phyloP scores from a whole-genome alignment of 23 tunicate genomes.

The Ascidia mentula region DNA sequence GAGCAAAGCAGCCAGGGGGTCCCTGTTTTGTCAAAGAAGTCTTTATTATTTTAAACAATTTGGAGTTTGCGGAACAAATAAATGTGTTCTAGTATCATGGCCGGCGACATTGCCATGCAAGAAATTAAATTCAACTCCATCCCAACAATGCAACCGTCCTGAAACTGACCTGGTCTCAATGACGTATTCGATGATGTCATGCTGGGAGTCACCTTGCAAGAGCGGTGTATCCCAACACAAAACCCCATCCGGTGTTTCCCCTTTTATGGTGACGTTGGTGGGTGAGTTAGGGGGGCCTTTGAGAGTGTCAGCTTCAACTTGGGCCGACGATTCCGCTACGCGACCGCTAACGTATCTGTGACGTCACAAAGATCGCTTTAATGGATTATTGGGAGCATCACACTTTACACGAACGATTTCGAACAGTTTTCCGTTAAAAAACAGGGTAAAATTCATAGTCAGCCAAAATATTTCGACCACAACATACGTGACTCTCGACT shows the following conservation, averaged over 20 bases:
- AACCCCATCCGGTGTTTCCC: not conserved
- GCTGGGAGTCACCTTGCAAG: not conserved
- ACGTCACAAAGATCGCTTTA: not conserved
- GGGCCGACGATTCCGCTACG: not conserved
- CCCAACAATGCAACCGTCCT: no score
- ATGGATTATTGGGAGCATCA: not conserved
- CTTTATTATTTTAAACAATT: no score
- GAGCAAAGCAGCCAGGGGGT: no score
- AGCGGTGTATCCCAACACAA: conserved; percentile 22
- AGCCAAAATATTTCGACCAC: not conserved
- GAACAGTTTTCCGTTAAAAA: no score
- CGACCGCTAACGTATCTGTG: not conserved
- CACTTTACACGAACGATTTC: not conserved
- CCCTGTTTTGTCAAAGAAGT: no score
- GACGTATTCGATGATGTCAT: not conserved
- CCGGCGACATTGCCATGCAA: no score
- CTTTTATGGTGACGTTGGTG: conserved; percentile 14
- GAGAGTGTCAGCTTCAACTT: conserved; percentile 6
- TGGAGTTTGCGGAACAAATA: no score
- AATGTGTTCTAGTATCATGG: no score
- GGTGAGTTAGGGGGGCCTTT: conserved; percentile 33
- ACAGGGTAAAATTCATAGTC: not conserved
- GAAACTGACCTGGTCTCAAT: conserved; percentile 23
- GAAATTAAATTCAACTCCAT: no score
- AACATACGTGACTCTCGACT: conserved; percentile 12